Percentiles rank a stretch among this genome's conserved stretches.
Evolutionary conservation across 2,797 vertebrate species (phyloP).

Genomic region (Knipowitschia caucasica): DNA sequence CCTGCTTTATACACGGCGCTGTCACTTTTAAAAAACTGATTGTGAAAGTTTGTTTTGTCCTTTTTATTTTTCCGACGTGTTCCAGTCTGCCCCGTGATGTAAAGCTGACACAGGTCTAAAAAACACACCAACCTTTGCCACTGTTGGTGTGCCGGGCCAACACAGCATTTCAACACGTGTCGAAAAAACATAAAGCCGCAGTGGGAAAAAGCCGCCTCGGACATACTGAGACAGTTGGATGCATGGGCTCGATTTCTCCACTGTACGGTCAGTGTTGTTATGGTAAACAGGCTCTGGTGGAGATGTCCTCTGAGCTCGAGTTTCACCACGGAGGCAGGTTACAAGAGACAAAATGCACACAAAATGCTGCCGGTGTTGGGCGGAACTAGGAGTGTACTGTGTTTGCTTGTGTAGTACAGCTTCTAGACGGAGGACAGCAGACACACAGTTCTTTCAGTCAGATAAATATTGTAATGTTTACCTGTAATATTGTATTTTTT

Average conservation of each 20-base stretch:
- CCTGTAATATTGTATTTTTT: too few relatives aligned
- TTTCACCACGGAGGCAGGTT: slow-evolving; percentile 4
- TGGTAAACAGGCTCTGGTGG: slow-evolving; percentile 3
- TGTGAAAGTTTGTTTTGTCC: too few relatives aligned
- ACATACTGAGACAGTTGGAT: background rate
- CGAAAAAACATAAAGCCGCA: too few relatives aligned
- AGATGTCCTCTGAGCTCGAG: slow-evolving; percentile 1
- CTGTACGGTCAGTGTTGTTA: background rate
- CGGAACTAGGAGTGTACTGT: background rate
- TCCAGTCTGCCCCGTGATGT: too few relatives aligned
- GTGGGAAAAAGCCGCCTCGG: too few relatives aligned
- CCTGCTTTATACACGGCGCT: too few relatives aligned
- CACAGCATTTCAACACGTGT: too few relatives aligned
- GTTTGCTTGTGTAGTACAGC: background rate
- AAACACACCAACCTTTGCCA: too few relatives aligned
- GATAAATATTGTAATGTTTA: background rate
- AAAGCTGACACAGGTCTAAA: too few relatives aligned
- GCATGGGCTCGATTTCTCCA: background rate
- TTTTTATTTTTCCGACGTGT: too few relatives aligned
- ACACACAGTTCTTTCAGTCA: background rate
- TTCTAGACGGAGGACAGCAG: background rate
- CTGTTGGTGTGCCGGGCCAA: too few relatives aligned
- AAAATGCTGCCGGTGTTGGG: background rate
- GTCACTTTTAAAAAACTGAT: too few relatives aligned
- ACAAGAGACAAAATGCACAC: slow-evolving; percentile 10